Evolutionary conservation across 2,797 vertebrate species (phyloP).

Genomic region (Huso huso): DNA sequence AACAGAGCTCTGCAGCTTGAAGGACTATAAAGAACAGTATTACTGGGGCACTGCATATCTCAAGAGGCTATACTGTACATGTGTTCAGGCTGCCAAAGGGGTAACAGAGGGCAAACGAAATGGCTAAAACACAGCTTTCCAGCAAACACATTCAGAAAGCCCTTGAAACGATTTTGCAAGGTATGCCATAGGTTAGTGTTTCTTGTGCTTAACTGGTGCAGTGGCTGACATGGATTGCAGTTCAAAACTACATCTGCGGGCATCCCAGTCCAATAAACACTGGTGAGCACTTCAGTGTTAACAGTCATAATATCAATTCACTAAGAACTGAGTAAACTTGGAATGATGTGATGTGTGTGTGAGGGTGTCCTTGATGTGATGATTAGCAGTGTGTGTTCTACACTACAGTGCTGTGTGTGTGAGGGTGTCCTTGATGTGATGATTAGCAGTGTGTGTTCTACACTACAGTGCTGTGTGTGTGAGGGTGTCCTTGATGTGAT

Average conservation of each 20-base stretch:
- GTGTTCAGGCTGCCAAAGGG: no score
- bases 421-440: not conserved
- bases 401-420: no score
- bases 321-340: constrained; percentile 30
- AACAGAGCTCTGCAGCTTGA: no score
- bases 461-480: no score
- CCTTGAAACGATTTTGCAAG: no score
- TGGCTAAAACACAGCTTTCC: no score
- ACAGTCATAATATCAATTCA: constrained; percentile 52
- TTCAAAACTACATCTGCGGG: not conserved
- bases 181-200: not conserved
- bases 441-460: not conserved
- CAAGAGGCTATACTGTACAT: no score
- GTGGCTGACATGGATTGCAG: not conserved
- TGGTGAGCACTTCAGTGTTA: constrained; percentile 43
- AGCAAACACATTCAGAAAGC: no score
- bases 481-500: not conserved
- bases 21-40: no score
- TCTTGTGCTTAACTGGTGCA: not conserved
- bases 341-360: not conserved
- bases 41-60: no score
- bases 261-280: constrained; percentile 34
- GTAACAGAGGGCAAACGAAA: no score
- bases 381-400: not conserved
- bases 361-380: constrained; percentile 9